phyloP scores from a whole-genome alignment of 2,113 vertebrate genomes.

The Sinocyclocheilus anophthalmus region DNA sequence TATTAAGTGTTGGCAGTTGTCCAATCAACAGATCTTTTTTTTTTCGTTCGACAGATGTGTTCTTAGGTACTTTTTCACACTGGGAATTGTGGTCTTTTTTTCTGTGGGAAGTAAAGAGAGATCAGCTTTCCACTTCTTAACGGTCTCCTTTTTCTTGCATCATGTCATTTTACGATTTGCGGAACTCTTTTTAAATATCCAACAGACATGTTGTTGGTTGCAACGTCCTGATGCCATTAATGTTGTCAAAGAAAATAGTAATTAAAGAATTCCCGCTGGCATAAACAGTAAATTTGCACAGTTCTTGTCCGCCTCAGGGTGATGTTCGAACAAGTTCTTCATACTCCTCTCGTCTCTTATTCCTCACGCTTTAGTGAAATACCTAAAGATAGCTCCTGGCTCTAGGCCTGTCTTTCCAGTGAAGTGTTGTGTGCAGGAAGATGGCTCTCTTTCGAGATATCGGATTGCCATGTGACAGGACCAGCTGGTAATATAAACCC shows the following conservation, averaged over 20 bases:
- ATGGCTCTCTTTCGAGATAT: constrained; percentile 20
- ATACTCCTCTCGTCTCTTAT: not conserved
- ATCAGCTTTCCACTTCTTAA: constrained; percentile 18
- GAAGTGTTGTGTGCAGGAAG: not conserved
- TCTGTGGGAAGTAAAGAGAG: constrained; percentile 17
- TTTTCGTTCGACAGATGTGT: constrained; percentile 54
- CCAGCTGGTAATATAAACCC: constrained; percentile 48
- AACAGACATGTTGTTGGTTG: not conserved
- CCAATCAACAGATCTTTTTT: constrained; percentile 60
- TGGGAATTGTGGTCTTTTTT: constrained; percentile 5
- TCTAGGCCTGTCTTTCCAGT: constrained; percentile 5
- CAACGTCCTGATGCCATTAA: not conserved
- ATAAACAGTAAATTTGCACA: not conserved
- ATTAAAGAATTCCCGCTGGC: constrained; percentile 16
- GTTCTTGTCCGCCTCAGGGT: not conserved
- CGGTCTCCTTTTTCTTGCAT: not conserved
- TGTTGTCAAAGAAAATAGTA: constrained; percentile 24
- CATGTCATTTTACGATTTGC: constrained; percentile 17
- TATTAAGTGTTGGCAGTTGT: constrained; percentile 62
- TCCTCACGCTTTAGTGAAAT: constrained; percentile 21
- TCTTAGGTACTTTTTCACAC: constrained; percentile 43
- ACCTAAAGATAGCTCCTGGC: constrained; percentile 26
- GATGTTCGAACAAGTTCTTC: constrained; percentile 1
- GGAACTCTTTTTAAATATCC: not conserved
- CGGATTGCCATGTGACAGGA: constrained; percentile 39